Percentiles rank a stretch among this genome's conserved stretches.
Conservation (phyloP, 2,797 vertebrate species). For the Poeciliopsis presidionis region DNA sequence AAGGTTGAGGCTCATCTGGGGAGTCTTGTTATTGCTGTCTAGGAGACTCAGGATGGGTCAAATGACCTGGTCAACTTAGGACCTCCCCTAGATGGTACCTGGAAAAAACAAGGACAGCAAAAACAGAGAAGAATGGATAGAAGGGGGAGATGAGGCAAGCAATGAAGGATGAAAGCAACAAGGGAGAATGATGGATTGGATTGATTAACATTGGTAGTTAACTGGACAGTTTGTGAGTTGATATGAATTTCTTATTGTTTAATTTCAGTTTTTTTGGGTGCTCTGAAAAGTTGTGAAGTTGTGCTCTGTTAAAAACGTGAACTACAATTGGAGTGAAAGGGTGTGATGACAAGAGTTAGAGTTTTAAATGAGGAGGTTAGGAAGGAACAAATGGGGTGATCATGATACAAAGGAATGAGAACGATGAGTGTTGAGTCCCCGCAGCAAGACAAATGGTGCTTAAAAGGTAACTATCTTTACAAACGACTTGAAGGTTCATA, state of each 20-base stretch:
- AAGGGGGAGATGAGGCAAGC: background rate
- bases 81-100: conserved; percentile 2
- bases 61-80: conserved; percentile 6
- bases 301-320: background rate
- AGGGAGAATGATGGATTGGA: conserved; percentile 8
- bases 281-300: background rate
- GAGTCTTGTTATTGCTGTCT: conserved; percentile 6
- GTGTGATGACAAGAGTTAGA: background rate
- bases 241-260: background rate
- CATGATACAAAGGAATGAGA: background rate
- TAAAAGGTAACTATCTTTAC: background rate
- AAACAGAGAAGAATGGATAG: conserved; percentile 11
- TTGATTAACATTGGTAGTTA: background rate
- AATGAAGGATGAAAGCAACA: conserved; percentile 5
- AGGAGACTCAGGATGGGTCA: conserved; percentile 11
- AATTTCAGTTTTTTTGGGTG: background rate
- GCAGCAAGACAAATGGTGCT: background rate
- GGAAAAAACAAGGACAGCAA: conserved; percentile 12
- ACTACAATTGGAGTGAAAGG: background rate
- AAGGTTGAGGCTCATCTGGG: conserved; percentile 9
- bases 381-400: background rate
- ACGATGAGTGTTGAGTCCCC: background rate
- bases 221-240: background rate
- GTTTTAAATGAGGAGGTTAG: background rate
- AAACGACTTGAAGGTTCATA: background rate